Base-by-base conservation (phyloP, 2,797 vertebrate species). In the Intellagama lesueurii region DNA sequence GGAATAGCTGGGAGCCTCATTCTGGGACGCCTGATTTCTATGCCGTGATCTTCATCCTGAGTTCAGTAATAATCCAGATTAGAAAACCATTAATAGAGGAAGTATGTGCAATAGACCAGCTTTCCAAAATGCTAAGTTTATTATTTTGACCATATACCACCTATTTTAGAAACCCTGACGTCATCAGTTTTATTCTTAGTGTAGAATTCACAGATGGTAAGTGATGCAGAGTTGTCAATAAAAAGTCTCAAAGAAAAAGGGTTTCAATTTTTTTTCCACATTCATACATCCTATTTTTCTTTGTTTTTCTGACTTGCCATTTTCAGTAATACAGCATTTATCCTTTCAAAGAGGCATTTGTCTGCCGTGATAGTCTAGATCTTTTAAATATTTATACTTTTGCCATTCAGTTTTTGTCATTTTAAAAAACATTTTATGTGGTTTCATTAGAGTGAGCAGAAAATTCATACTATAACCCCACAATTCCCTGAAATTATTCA, bases 1-100 rank as follows among this genome's bases (percentile, higher is more conserved):
- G 90, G 77, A 91, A 93, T 94, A 94, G 92, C 88, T 92, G 91
- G 78, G 47, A 91, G 76, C 87, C 90, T 94, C 49, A 0, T 78
- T 89, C 83, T 47, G 86, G 93, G 92, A 93, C 75, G 80, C 81
- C 82, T 66, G 32, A 5, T 91, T 93, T 90, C 81, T 91, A 87
- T 89, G 89, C 86, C 83, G 47, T 82, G 69, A 68, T 91, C 92
- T 93, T 86, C 40, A 32, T 77, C 83, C 72, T 87, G 90, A 81
- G 73, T 90, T 93, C 88, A 89, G 52, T 91, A 91, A 91, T 88
- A 92, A 91, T 87, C 70, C 79, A 89, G 87, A 82, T 64, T 75
- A 91, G 75, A 88, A 91, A 83, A 52, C 47, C 35, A 35, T 93
- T 93, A 87, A 88, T 84, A 90, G 85, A 87, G 83, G 90, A 95